Evolutionary conservation across 2,113 vertebrate species (phyloP).

Genomic region (Synchiropus splendidus): DNA sequence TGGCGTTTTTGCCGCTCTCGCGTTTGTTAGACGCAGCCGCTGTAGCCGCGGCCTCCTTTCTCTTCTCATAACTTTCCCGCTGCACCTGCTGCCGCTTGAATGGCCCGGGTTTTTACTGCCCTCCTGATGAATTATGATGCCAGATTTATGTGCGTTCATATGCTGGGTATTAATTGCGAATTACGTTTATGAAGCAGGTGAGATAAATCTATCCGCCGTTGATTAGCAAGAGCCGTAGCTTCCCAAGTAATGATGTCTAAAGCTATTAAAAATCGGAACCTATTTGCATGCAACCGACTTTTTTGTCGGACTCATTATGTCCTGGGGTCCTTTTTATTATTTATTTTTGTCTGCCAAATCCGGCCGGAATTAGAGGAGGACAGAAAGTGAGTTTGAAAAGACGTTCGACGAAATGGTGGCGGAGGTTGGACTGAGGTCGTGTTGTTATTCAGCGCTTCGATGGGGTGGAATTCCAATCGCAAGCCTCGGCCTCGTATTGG

Average conservation of each 20-base stretch:
- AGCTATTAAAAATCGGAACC: background rate
- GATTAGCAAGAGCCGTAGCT: background rate
- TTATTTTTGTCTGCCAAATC: too few relatives aligned
- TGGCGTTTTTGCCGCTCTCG: background rate
- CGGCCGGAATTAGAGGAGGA: too few relatives aligned
- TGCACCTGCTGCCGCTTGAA: slow-evolving; percentile 5
- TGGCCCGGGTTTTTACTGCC: slow-evolving; percentile 4
- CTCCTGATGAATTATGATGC: background rate
- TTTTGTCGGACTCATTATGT: too few relatives aligned
- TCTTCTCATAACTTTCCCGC: background rate
- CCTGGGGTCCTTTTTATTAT: too few relatives aligned
- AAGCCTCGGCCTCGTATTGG: too few relatives aligned
- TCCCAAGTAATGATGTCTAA: background rate
- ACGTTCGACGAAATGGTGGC: too few relatives aligned
- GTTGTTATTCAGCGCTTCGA: too few relatives aligned
- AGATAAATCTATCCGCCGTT: slow-evolving; percentile 4
- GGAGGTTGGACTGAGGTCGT: too few relatives aligned
- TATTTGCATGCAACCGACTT: too few relatives aligned
- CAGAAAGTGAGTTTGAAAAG: too few relatives aligned
- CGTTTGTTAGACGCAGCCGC: slow-evolving; percentile 1
- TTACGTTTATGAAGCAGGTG: slow-evolving; percentile 3
- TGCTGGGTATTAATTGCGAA: slow-evolving; percentile 12
- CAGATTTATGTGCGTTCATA: slow-evolving; percentile 8
- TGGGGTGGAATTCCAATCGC: too few relatives aligned
- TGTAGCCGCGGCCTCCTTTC: background rate